phyloP scores from a whole-genome alignment of 2,888 invertebrate genomes.

The Aphrophora alni region DNA sequence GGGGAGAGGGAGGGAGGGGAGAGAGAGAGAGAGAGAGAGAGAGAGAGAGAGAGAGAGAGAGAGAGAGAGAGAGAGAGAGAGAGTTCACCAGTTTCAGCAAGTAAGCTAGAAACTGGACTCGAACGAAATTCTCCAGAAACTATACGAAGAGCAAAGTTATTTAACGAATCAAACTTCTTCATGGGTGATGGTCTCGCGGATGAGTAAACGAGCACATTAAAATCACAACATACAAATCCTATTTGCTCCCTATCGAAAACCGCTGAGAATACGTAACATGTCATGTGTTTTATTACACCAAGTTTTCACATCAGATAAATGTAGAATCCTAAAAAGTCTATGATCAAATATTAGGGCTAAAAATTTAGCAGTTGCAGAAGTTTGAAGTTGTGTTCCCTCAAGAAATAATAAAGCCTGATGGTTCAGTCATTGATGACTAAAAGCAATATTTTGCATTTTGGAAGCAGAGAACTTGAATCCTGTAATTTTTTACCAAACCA shows the following conservation, averaged over 20 bases:
- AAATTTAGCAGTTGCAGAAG: background rate
- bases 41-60: too few species aligned
- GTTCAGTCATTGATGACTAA: background rate
- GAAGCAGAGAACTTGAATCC: background rate
- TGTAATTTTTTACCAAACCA: background rate
- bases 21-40: too few species aligned
- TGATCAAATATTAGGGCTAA: background rate
- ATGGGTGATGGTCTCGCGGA: too few species aligned
- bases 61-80: too few species aligned
- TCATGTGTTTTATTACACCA: background rate
- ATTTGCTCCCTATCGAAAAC: background rate
- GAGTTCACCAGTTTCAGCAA: too few species aligned
- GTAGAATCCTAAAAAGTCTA: background rate
- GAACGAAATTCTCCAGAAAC: too few species aligned
- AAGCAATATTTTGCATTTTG: background rate
- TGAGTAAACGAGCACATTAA: background rate
- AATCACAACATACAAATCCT: background rate
- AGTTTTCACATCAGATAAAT: background rate
- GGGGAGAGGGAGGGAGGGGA: too few species aligned
- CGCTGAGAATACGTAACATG: background rate
- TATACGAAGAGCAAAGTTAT: too few species aligned
- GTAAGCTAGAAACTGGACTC: too few species aligned
- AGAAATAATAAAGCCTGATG: background rate
- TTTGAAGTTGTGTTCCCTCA: background rate
- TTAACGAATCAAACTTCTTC: too few species aligned